These are phyloP conservation scores for Drosophila imparisetae DNA, from an alignment of 2,888 invertebrate species.

Conservation along the genomic window DNA sequence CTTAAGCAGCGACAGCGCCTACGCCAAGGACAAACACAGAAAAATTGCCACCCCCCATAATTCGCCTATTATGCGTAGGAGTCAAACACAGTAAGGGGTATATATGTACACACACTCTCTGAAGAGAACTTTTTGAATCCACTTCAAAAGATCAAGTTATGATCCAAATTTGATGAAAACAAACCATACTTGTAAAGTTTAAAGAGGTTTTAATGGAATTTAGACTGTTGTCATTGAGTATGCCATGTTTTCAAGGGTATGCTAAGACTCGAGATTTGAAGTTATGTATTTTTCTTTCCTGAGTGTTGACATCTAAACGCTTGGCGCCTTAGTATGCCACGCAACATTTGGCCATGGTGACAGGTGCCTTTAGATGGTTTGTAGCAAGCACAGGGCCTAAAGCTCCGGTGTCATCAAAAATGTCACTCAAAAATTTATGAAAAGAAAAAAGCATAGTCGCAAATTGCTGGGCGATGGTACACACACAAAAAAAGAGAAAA, in stretches of 20 bases:
- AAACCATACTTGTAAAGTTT: neutral
- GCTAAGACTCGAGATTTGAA: conserved; percentile 5
- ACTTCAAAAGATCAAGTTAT: neutral
- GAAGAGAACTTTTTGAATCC: neutral
- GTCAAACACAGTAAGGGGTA: conserved; percentile 22
- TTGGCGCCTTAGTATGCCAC: conserved; percentile 76
- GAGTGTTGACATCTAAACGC: conserved; percentile 77
- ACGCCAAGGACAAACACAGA: conserved; percentile 43
- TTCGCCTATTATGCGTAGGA: conserved; percentile 35
- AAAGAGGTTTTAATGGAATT: neutral
- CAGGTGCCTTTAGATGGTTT: conserved; percentile 78
- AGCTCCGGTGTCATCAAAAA: conserved; percentile 81
- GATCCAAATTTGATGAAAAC: conserved; percentile 4
- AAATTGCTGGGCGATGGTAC: conserved; percentile 1
- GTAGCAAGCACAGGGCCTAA: conserved; percentile 56
- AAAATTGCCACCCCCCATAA: conserved; percentile 48
- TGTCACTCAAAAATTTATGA: conserved; percentile 83
- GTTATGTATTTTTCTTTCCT: conserved; percentile 10
- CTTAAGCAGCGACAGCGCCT: conserved; percentile 59
- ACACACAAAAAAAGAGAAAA: neutral
- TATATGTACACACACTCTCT: neutral
- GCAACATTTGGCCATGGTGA: conserved; percentile 79
- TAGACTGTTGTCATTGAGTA: neutral
- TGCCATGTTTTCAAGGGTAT: conserved; percentile 26
- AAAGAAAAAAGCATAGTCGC: conserved; percentile 70